Evolutionary conservation across 2,888 invertebrate species (phyloP), one percentile per base, ranked within the genome.

Genomic region (Leucophenga montana): DNA sequence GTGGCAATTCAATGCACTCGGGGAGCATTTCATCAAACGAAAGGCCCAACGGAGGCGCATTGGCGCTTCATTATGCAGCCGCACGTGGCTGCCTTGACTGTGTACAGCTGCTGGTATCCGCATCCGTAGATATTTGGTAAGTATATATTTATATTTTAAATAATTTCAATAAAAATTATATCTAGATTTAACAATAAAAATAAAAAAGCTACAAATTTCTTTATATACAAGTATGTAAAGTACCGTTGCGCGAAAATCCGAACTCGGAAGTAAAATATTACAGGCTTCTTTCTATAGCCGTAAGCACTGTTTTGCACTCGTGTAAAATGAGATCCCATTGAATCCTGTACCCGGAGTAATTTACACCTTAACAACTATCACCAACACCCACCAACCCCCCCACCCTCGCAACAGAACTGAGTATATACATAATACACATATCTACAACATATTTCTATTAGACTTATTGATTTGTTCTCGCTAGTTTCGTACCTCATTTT

Each of bases 21-120:
- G 87, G 85, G 74, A 87, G 83, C 73, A 84, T 88, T 85, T 87
- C 88, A 69, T 87, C 86, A 62, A 83, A 85, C 72, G 89, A 89
- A 84, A 86, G 89, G 72, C 88, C 89, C 78, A 87, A 88, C 74
- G 88, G 88, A 87, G 94, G 94, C 77, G 95, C 95, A 72, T 90
- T 96, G 78, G 95, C 96, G 75, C 91, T 96, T 72, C 96, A 96
- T 89, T 96, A 96, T 89, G 96, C 96, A 14, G 94, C 95, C 39
- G 95, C 95, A 70, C 91, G 95, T 77, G 96, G 96, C 75, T 95
- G 95, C 87, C 90, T 95, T 78, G 95, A 95, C 89, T 95, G 95
- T 88, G 95, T 96, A 80, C 92, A 94, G 78, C 90, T 95, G 20
- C 90, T 95, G 57, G 93, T 95, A 48, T 94, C 94, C 88, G 93